Base-by-base conservation (phyloP, 2,113 vertebrate genomes). In the Climacteris rufus region DNA sequence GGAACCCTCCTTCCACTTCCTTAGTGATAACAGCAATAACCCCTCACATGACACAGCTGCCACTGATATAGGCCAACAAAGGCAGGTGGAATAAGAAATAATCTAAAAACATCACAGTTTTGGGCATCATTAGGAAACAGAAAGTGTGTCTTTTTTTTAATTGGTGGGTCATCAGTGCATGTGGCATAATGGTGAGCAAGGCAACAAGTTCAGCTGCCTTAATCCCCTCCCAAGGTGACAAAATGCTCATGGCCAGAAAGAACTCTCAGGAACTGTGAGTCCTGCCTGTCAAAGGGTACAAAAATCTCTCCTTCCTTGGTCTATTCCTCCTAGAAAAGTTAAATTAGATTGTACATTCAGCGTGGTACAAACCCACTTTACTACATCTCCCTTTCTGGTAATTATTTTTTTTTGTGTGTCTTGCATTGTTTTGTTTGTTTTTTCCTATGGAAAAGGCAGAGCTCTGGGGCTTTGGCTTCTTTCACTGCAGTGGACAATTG, bases 221-320 rank as follows among this genome's bases (percentile, higher is more conserved):
- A 30, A 68, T 53, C 25, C 15, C 11, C 13, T 24, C 65, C 11
- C 14, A 25, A 65, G 31, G 0, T 68, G 40, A 60, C 10, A 60
- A 87, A 82, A 87, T 10, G 7, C 19, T 70, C 16, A 5, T 22
- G 49, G 9, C 1, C 72, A 21, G 27, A 45, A 64, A 68, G 44
- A 31, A 4, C 23, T 10, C 20, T 25, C 16, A 33, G 24, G 28
- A 79, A 5, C 10, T 56, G 18, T 0, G 0, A 74, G 20, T 42
- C 22, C 44, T 64, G 22, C 12, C 22, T 68, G 30, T 7, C 40
- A 87, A 60, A 44, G 4, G 11, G 9, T 9, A 57, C 33, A 39
- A n/a, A n/a, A n/a, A n/a, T n/a, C n/a, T n/a, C n/a, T 45, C 10
- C 47, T 61, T 59, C 22, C 27, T 65, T 27, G 6, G 4, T 31